A percentile compares a stretch with the other conserved stretches of the same genome.
phyloP scores from a whole-genome alignment of 2,797 vertebrate genomes.

The Tangara arthus region DNA sequence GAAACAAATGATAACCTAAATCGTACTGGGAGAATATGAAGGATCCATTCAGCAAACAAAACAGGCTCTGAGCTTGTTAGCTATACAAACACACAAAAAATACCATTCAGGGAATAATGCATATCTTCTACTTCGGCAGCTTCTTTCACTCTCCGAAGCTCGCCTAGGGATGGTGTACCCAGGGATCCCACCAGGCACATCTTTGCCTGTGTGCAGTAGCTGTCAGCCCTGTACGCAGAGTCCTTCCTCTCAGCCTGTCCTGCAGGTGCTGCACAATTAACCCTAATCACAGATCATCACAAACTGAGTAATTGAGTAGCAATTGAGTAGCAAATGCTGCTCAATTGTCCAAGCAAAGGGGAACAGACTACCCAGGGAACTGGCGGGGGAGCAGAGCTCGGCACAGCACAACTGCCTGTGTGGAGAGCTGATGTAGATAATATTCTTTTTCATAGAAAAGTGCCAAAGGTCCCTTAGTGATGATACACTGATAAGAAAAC shows the following conservation, averaged over 20 bases:
- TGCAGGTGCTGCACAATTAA: conserved; percentile 13
- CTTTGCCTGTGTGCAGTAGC: neutral
- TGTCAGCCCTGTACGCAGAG: neutral
- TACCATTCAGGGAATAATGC: neutral
- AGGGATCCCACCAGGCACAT: neutral
- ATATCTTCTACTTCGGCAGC: neutral
- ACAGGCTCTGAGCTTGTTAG: conserved; percentile 28
- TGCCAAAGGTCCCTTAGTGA: neutral
- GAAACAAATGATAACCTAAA: conserved; percentile 12
- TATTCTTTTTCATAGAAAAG: neutral
- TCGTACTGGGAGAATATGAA: neutral
- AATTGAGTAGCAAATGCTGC: neutral
- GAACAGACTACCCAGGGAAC: neutral
- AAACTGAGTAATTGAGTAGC: neutral
- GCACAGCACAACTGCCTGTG: neutral
- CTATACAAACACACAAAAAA: conserved; percentile 4
- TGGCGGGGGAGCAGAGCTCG: neutral
- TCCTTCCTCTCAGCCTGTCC: neutral
- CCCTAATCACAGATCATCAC: neutral
- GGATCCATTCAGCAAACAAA: conserved; percentile 32
- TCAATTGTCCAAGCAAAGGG: conserved; percentile 6
- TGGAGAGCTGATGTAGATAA: neutral
- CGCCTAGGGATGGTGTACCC: neutral
- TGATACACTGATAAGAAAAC: neutral
- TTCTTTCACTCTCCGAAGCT: neutral